These are phyloP conservation scores for Gallinago nigripennis DNA, from an alignment of 2,797 vertebrate genomes.

Conservation along the genomic window DNA sequence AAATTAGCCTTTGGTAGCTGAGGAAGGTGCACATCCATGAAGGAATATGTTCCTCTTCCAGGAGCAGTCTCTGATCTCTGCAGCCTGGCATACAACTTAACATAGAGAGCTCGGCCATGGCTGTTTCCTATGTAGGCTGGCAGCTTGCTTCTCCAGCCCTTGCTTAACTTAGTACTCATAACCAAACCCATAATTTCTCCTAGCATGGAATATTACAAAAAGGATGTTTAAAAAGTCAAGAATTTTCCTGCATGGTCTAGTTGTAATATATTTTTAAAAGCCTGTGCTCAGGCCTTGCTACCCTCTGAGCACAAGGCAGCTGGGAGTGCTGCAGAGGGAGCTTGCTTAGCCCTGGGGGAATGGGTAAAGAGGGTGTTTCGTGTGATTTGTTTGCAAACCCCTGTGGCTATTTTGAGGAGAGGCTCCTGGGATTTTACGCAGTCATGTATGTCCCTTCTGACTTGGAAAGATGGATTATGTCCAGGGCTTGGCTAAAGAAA, in stretches of 20 bases:
- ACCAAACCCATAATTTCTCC: not conserved
- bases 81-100: not conserved
- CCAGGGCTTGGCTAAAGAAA: not conserved
- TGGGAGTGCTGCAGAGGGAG: not conserved
- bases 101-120: not conserved
- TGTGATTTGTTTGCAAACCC: constrained; percentile 47
- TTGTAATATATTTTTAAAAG: not conserved
- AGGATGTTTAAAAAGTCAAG: not conserved
- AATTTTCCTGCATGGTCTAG: not conserved
- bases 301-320: not conserved
- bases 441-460: constrained; percentile 15
- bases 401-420: constrained; percentile 27
- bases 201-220: not conserved
- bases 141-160: not conserved
- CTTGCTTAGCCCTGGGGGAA: not conserved
- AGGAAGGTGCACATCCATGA: not conserved
- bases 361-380: not conserved
- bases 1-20: not conserved
- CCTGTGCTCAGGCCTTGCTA: not conserved
- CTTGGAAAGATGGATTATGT: constrained; percentile 21
- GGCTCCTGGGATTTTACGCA: not conserved
- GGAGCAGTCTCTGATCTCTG: not conserved
- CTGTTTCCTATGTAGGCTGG: not conserved
- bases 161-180: not conserved
- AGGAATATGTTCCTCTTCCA: not conserved